These are phyloP conservation scores for Oscheius myriophilus DNA, from an alignment of 2,888 invertebrate species.

Conservation along the genomic window DNA sequence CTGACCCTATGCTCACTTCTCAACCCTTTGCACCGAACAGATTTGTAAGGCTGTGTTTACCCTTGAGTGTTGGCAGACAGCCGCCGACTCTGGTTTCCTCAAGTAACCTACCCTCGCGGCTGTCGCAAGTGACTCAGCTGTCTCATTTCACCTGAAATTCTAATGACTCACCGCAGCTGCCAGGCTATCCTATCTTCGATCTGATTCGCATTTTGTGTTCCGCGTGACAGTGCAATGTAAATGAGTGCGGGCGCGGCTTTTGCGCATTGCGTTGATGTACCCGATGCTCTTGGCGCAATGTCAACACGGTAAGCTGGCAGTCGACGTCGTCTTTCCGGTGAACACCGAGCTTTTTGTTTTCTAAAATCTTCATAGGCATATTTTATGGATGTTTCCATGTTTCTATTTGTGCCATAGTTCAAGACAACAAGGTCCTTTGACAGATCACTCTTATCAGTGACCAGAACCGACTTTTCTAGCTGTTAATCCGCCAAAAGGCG, in stretches of 20 bases:
- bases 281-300: conserved; percentile 29
- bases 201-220: too few relatives aligned
- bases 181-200: too few relatives aligned
- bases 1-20: too few relatives aligned
- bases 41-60: too few relatives aligned
- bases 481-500: conserved; percentile 13
- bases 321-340: conserved; percentile 21
- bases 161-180: too few relatives aligned
- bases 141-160: too few relatives aligned
- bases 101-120: too few relatives aligned
- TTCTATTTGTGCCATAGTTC: not conserved
- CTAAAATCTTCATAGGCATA: not conserved
- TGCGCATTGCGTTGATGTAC: conserved; percentile 10
- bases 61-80: too few relatives aligned
- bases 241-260: conserved; percentile 21
- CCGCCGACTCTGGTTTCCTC: too few relatives aligned
- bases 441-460: conserved; percentile 13
- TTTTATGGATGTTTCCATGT: not conserved
- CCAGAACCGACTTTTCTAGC: not conserved
- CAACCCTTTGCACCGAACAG: too few relatives aligned
- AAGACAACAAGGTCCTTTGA: not conserved
- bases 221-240: too few relatives aligned
- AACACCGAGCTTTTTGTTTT: not conserved
- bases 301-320: conserved; percentile 29
- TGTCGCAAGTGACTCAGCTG: too few relatives aligned